Percentiles rank a stretch among this genome's conserved stretches.
Conservation (phyloP, 2,888 invertebrate species). For the Polyploca ridens region DNA sequence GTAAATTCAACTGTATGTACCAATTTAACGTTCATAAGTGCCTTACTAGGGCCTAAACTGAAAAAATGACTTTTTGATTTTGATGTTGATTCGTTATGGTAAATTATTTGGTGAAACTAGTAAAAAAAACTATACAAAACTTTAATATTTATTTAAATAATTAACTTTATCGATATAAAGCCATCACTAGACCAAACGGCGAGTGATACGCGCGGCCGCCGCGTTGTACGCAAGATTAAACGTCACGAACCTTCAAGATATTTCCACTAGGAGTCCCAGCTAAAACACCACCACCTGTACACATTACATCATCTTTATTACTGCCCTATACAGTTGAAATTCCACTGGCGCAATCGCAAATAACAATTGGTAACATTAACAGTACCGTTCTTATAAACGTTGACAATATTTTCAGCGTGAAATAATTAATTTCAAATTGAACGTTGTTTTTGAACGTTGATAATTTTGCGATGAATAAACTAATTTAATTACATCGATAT, state of each 20-base stretch:
- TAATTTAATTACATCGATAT: too few species aligned
- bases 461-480: neutral
- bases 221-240: conserved; percentile 83
- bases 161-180: conserved; percentile 25
- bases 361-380: conserved; percentile 38
- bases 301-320: conserved; percentile 35
- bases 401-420: conserved; percentile 44
- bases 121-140: too few species aligned
- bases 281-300: conserved; percentile 42
- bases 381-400: conserved; percentile 59
- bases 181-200: conserved; percentile 62
- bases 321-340: conserved; percentile 37
- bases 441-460: neutral
- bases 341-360: conserved; percentile 17
- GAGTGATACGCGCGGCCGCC: conserved; percentile 79
- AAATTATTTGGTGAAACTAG: too few species aligned
- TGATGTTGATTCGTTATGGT: too few species aligned
- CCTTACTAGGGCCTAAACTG: too few species aligned
- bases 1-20: too few species aligned
- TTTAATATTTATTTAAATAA: too few species aligned
- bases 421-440: conserved; percentile 2
- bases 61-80: too few species aligned
- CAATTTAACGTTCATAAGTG: too few species aligned
- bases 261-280: conserved; percentile 53
- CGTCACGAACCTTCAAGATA: conserved; percentile 80